Conservation (phyloP, 2,888 invertebrate genomes). For the Sphaeridia pumilis region DNA sequence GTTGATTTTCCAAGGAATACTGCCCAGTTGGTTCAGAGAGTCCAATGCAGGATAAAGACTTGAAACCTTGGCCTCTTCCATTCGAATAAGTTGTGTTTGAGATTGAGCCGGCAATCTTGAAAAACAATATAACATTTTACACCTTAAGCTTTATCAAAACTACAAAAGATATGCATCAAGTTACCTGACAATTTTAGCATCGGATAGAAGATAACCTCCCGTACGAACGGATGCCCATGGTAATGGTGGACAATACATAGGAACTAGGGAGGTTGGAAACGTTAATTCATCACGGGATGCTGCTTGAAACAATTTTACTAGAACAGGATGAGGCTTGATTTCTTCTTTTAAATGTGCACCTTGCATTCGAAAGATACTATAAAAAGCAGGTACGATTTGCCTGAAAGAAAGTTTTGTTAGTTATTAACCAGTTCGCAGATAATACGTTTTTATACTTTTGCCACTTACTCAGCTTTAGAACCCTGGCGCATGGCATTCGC, state of each 20-base stretch:
- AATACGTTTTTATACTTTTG: not conserved
- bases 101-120: slow-evolving; percentile 50
- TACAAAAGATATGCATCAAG: too few species aligned
- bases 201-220: slow-evolving; percentile 65
- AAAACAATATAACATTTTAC: not conserved
- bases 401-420: slow-evolving; percentile 39
- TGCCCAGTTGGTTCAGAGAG: slow-evolving; percentile 80
- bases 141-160: too few species aligned
- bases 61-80: slow-evolving; percentile 48
- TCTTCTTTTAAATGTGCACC: slow-evolving; percentile 39
- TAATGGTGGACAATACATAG: slow-evolving; percentile 69
- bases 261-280: slow-evolving; percentile 58
- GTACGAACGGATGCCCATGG: slow-evolving; percentile 61
- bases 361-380: slow-evolving; percentile 57
- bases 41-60: slow-evolving; percentile 74
- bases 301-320: slow-evolving; percentile 56
- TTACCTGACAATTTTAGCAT: slow-evolving; percentile 51
- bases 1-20: slow-evolving; percentile 89
- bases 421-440: slow-evolving; percentile 2
- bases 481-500: slow-evolving; percentile 54
- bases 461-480: slow-evolving; percentile 42
- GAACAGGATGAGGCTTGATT: slow-evolving; percentile 68
- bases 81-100: slow-evolving; percentile 51
- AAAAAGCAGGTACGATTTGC: slow-evolving; percentile 63
- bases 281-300: slow-evolving; percentile 56